Base-by-base conservation (phyloP, 2,888 invertebrate genomes). In the Odontocolon sp. region DNA sequence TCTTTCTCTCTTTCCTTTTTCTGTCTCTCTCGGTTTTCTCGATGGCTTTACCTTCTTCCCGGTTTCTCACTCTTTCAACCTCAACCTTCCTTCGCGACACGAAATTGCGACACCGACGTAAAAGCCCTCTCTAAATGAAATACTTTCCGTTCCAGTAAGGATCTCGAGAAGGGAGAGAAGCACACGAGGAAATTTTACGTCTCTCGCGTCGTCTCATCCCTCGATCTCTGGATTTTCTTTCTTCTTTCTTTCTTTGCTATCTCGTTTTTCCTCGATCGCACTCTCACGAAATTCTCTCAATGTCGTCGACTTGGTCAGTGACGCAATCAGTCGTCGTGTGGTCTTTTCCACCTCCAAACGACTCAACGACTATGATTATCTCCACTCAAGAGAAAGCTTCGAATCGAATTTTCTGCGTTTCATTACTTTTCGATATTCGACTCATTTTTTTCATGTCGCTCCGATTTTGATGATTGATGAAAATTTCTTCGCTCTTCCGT, bases 101-200 rank as follows among this genome's bases (percentile, higher is more conserved):
- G 68, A 79, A 81, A 80, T 79, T 73, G 69, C 81, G 75, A 81
- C 77, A 79, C 78, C 63, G 64, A 67, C 66, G 72, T 73, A 66
- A 77, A 80, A 77, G 75, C 57, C 68, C 67, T 73, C 56, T 66
- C 73, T 71, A 74, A 81, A 81, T 78, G 70, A 80, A 81, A 81
- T 81, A 81, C 76, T 75, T 76, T 78, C 64, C 64, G 74, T 77
- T 76, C 63, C 63, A 18, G 40, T 36, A 33, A 36, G 36, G 26
- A n/a, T n/a, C n/a, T n/a, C n/a, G n/a, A n/a, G n/a, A 23, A 23
- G 57, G 28, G 40, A 23, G 40, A 63, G 54, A 50, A 40, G 21
- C 45, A 40, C n/a, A 8, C 45, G 9, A 33, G n/a, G 40, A 21
- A 36, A 52, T 69, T 69, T 47, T 59, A 26, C 61, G 33, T 26